phyloP scores from a whole-genome alignment of 1,140 invertebrate species.

The Ericerus pela region DNA sequence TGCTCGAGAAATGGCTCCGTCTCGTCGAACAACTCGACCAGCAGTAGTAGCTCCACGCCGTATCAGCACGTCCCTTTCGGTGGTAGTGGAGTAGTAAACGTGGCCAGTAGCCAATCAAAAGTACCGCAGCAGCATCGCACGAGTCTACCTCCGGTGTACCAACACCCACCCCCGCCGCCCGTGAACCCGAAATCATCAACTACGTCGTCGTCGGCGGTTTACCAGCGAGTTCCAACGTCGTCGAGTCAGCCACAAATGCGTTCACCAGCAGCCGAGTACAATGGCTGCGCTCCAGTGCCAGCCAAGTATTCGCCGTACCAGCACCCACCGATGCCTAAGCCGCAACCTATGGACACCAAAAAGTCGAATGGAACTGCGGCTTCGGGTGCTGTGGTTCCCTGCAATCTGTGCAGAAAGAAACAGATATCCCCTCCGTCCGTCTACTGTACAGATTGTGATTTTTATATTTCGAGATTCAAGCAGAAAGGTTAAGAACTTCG shows the following conservation, averaged over 20 bases:
- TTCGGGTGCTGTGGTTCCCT: conserved; percentile 41
- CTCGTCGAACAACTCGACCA: background rate
- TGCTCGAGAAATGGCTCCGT: too few species aligned
- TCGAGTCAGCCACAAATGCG: conserved; percentile 19
- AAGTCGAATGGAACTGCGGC: conserved; percentile 13
- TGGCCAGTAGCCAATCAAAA: background rate
- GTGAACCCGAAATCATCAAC: background rate
- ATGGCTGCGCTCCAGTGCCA: background rate
- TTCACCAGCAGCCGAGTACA: conserved; percentile 7
- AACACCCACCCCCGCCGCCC: conserved; percentile 15
- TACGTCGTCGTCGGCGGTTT: conserved; percentile 14
- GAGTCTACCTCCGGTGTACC: conserved; percentile 15
- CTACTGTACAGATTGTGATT: conserved; percentile 78
- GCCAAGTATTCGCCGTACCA: conserved; percentile 29
- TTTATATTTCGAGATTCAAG: conserved; percentile 76
- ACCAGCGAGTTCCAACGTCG: conserved; percentile 26
- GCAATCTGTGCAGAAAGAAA: conserved; percentile 73
- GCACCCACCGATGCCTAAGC: conserved; percentile 30
- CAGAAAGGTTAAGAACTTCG: conserved; percentile 35
- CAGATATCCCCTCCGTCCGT: conserved; percentile 52
- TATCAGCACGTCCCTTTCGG: conserved; percentile 13
- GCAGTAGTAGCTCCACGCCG: background rate
- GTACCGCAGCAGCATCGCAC: background rate
- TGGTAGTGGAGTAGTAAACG: background rate
- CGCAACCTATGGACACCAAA: conserved; percentile 15